Evolutionary conservation across 2,797 vertebrate genomes (phyloP), one percentile per base, ranked within the genome.

Genomic region (Rhinatrema bivittatum): DNA sequence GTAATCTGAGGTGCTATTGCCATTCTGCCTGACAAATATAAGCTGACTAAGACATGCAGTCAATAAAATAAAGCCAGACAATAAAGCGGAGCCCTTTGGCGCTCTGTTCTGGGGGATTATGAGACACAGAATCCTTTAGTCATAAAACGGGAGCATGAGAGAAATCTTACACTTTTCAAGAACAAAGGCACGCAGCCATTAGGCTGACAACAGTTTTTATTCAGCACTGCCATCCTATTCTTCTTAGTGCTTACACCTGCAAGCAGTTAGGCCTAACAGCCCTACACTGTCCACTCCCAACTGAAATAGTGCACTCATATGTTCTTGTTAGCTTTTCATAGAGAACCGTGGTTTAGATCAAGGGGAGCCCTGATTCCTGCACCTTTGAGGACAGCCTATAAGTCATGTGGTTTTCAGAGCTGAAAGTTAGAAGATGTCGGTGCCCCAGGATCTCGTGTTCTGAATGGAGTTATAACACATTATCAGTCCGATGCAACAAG

Each of bases 221-320:
- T 36, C 31, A 10, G 28, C 38, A 50, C 47, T 51, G 39, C 39
- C 48, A 44, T 37, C 59, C 30, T 38, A 37, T 56, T 59, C 62
- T 46, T n/a, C 16, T 32, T 57, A 63, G 62, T 48, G n/a, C 16
- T 32, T 47, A 65, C 78, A 85, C 81, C 82, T 87, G 87, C 74
- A 81, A 78, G 64, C 68, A 53, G 68, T 89, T 84, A 82, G 71
- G 45, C 65, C 46, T 62, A 74, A 68, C 73, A 63, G 56, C 65
- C 26, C 7, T 27, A 39, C 45, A 32, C 59, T 33, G 18, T 65
- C 60, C 55, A 45, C 59, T 57, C 64, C 45, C 33, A 46, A 57
- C 54, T 53, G 60, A 76, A 47, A 44, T 29, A 52, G 44, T 46
- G 50, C 46, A 53, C 72, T 75, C 54, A 48, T 36, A 49, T 64